phyloP scores from a whole-genome alignment of 2,113 vertebrate genomes.

The Cryptoleucopteryx plumbea region DNA sequence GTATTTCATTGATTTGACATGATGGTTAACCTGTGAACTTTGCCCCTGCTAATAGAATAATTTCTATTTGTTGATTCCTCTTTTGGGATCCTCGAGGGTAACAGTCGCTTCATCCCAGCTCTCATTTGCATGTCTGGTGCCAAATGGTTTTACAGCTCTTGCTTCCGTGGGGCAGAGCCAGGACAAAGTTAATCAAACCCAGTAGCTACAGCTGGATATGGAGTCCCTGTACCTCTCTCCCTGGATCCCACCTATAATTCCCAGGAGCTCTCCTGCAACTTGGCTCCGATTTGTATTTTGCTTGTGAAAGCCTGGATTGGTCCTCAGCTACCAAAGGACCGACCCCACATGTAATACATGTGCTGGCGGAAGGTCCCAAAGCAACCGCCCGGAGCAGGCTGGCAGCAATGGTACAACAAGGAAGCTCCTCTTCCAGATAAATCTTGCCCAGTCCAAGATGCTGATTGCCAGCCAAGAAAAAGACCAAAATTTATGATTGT shows the following conservation, averaged over 20 bases:
- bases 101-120: background rate
- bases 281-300: background rate
- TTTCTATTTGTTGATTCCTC: conserved; percentile 60
- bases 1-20: conserved; percentile 56
- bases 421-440: background rate
- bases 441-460: background rate
- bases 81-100: conserved; percentile 15
- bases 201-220: background rate
- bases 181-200: background rate
- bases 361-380: background rate
- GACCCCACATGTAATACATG: background rate
- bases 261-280: background rate
- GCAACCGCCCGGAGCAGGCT: background rate
- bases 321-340: background rate
- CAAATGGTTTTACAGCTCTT: background rate
- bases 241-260: background rate
- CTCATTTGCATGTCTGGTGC: conserved; percentile 20
- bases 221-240: background rate
- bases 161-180: background rate
- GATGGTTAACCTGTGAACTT: conserved; percentile 63
- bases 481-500: background rate
- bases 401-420: background rate
- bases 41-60: conserved; percentile 54
- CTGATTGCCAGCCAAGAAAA: background rate
- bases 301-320: background rate